These are phyloP conservation scores for Xestia xanthographa DNA, from an alignment of 2,888 invertebrate species.

Conservation along the genomic window DNA sequence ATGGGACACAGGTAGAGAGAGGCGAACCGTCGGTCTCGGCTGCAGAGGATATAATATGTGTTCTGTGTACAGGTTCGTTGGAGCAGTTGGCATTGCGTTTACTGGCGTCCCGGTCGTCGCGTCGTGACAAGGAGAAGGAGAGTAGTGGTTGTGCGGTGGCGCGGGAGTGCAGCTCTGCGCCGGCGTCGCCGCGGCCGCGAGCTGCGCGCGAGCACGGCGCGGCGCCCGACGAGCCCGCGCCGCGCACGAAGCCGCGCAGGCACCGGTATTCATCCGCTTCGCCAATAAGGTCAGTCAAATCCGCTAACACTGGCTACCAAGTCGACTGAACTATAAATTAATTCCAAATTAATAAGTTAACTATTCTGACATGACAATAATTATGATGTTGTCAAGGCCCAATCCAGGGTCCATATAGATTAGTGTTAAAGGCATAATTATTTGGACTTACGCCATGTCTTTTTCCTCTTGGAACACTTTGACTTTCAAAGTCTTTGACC, in stretches of 20 bases:
- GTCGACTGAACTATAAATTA: not conserved
- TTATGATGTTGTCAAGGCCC: not conserved
- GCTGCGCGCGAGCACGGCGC: slow-evolving; percentile 91
- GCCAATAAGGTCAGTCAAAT: slow-evolving; percentile 91
- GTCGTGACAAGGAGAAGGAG: slow-evolving; percentile 57
- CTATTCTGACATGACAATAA: not conserved
- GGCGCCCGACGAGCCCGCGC: slow-evolving; percentile 84
- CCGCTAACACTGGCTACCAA: not conserved
- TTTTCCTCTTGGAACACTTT: too few relatives aligned
- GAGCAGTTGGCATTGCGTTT: slow-evolving; percentile 86
- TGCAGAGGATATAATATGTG: slow-evolving; percentile 2
- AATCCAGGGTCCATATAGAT: not conserved
- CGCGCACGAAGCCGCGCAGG: slow-evolving; percentile 71
- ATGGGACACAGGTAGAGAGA: slow-evolving; percentile 52
- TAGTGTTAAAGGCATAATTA: not conserved
- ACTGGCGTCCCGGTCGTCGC: slow-evolving; percentile 77
- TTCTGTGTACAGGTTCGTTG: slow-evolving; percentile 80
- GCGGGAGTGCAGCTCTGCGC: slow-evolving; percentile 84
- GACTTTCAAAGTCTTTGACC: too few relatives aligned
- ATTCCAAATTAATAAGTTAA: not conserved
- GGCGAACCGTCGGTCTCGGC: not conserved
- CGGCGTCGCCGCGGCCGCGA: slow-evolving; percentile 90
- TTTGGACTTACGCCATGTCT: too few relatives aligned
- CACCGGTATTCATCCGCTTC: slow-evolving; percentile 95
- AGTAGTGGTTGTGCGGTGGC: slow-evolving; percentile 57